Evolutionary conservation across 1,140 invertebrate genomes (phyloP).

Genomic region (Drosophila teissieri): DNA sequence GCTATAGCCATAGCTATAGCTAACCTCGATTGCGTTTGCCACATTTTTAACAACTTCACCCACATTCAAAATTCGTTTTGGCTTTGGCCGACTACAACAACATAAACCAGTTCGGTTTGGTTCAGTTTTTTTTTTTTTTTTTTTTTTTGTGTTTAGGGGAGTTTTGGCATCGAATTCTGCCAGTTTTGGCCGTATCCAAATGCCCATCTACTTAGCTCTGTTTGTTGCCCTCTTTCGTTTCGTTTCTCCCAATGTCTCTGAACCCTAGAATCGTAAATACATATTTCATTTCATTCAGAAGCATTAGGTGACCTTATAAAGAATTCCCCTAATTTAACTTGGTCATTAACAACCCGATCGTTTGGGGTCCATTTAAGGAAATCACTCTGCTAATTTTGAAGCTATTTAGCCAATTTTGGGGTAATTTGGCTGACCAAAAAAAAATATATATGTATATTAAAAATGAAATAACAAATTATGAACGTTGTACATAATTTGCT

Average conservation of each 20-base stretch:
- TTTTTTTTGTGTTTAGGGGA: conserved; percentile 15
- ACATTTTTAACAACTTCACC: conserved; percentile 81
- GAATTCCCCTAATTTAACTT: conserved; percentile 9
- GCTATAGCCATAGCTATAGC: conserved; percentile 30
- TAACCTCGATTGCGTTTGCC: conserved; percentile 79
- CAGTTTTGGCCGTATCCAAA: conserved; percentile 40
- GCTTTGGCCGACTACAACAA: conserved; percentile 55
- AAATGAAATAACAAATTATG: too few species aligned
- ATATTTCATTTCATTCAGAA: conserved; percentile 5
- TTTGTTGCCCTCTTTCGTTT: conserved; percentile 7
- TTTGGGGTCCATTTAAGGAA: conserved; percentile 18
- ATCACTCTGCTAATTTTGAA: conserved; percentile 10
- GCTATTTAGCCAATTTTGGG: conserved; percentile 17
- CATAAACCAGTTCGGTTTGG: conserved; percentile 66
- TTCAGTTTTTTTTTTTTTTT: conserved; percentile 41
- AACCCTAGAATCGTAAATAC: conserved; percentile 18
- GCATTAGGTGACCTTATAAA: conserved; percentile 16
- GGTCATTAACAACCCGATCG: conserved; percentile 18
- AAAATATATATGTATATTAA: neutral
- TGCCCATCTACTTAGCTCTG: conserved; percentile 38
- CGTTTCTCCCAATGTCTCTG: conserved; percentile 10
- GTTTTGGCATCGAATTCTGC: conserved; percentile 40
- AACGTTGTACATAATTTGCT: too few species aligned
- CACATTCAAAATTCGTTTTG: conserved; percentile 82
- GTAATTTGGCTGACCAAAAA: neutral